Conservation (phyloP, 1,140 invertebrate genomes). For the Temnothorax nylanderi region DNA sequence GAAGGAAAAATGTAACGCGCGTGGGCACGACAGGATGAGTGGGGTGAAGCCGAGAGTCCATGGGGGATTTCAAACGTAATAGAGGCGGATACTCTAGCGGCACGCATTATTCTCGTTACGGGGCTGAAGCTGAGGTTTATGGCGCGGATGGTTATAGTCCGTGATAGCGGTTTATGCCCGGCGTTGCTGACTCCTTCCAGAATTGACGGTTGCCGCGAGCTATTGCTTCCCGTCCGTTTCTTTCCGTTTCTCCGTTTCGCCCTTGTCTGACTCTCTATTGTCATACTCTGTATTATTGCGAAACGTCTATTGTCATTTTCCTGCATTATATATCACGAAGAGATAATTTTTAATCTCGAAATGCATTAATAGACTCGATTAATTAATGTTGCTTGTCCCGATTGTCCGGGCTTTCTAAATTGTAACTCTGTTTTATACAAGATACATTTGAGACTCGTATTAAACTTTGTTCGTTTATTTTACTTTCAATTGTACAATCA, state of each 20-base stretch:
- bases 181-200: conserved; percentile 65
- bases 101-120: conserved; percentile 82
- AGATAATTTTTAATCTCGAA: not conserved
- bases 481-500: not conserved
- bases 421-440: not conserved
- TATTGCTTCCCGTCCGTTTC: conserved; percentile 35
- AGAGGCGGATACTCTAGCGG: conserved; percentile 78
- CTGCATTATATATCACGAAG: conserved; percentile 1
- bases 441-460: not conserved
- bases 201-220: conserved; percentile 67
- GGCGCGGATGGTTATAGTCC: conserved; percentile 77
- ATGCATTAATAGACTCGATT: conserved; percentile 1
- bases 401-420: not conserved
- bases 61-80: conserved; percentile 81
- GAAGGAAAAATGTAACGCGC: conserved; percentile 58
- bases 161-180: conserved; percentile 79
- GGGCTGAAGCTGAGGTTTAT: conserved; percentile 74
- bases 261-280: conserved; percentile 12
- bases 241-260: not conserved
- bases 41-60: conserved; percentile 68
- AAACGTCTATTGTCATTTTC: conserved; percentile 50
- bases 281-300: conserved; percentile 47
- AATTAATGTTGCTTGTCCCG: not conserved
- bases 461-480: not conserved
- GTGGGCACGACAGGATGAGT: conserved; percentile 46